Evolutionary conservation across 2,888 invertebrate genomes (phyloP).

Genomic region (Trimorus sp.): DNA sequence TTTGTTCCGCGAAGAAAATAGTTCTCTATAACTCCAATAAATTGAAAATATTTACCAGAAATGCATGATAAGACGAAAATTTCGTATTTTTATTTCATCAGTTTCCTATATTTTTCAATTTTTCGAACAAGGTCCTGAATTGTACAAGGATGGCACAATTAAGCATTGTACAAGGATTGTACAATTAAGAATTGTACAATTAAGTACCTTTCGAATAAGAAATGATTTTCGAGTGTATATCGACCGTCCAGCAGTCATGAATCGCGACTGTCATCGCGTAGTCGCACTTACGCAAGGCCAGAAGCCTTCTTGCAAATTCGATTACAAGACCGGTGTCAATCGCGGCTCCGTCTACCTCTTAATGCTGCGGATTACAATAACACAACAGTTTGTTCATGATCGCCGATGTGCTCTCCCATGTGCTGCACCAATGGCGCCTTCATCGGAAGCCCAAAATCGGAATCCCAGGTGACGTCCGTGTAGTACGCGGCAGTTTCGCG

Average conservation of each 20-base stretch:
- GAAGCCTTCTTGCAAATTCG: constrained; percentile 77
- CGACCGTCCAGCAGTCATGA: constrained; percentile 53
- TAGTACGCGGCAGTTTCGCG: too few relatives aligned
- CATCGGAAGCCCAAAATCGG: constrained; percentile 25
- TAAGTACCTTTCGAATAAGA: too few relatives aligned
- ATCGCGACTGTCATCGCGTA: constrained; percentile 58
- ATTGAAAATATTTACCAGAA: too few relatives aligned
- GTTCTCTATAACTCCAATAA: too few relatives aligned
- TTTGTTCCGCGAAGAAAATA: too few relatives aligned
- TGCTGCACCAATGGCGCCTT: constrained; percentile 32
- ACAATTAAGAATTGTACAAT: too few relatives aligned
- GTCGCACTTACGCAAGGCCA: constrained; percentile 75
- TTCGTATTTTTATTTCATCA: too few relatives aligned
- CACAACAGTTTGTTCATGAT: constrained; percentile 60
- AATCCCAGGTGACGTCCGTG: constrained; percentile 27
- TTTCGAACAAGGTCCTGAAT: too few relatives aligned
- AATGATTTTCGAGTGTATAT: background rate
- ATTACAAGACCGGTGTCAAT: constrained; percentile 78
- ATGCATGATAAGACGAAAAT: too few relatives aligned
- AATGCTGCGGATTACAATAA: constrained; percentile 60
- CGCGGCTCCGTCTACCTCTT: constrained; percentile 59
- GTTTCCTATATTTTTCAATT: too few relatives aligned
- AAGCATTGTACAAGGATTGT: too few relatives aligned
- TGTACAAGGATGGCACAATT: too few relatives aligned
- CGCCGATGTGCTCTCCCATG: constrained; percentile 47